Percentiles rank a stretch among this genome's conserved stretches.
Evolutionary conservation across 2,113 vertebrate species (phyloP).

Genomic region (Mola mola): DNA sequence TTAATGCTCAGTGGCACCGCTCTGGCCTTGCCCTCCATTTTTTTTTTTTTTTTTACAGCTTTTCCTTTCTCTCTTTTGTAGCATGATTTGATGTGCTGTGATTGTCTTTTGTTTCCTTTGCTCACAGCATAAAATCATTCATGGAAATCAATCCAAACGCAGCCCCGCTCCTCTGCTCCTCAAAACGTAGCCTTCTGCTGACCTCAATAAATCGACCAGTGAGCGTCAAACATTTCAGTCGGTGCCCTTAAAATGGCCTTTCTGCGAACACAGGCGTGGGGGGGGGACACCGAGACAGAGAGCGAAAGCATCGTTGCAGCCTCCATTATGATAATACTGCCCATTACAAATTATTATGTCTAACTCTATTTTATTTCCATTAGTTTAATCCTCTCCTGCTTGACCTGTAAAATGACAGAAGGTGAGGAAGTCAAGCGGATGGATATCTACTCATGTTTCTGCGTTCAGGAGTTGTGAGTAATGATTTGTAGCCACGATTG

Average conservation of each 20-base stretch:
- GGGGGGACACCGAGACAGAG: conserved; percentile 12
- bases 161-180: conserved; percentile 46
- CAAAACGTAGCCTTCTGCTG: conserved; percentile 74
- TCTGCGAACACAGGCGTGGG: conserved; percentile 59
- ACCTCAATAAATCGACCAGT: conserved; percentile 80
- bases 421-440: conserved; percentile 5
- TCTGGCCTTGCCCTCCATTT: conserved; percentile 57
- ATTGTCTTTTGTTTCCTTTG: conserved; percentile 72
- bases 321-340: conserved; percentile 33
- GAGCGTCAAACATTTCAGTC: conserved; percentile 75
- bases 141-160: conserved; percentile 76
- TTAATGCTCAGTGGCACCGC: conserved; percentile 56
- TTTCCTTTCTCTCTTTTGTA: conserved; percentile 60
- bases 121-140: conserved; percentile 71
- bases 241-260: conserved; percentile 73
- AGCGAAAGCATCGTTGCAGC: conserved; percentile 4
- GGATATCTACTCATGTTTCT: not conserved
- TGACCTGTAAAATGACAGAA: conserved; percentile 8
- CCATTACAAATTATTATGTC: conserved; percentile 28
- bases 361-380: conserved; percentile 28
- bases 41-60: conserved; percentile 25
- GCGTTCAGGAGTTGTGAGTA: not conserved
- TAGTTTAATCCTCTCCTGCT: not conserved
- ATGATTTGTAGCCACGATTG: not conserved
- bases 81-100: conserved; percentile 58